A percentile compares a stretch with the other conserved stretches of the same genome.
phyloP scores from a whole-genome alignment of 2,797 vertebrate species.

The Syngnathus rostellatus region DNA sequence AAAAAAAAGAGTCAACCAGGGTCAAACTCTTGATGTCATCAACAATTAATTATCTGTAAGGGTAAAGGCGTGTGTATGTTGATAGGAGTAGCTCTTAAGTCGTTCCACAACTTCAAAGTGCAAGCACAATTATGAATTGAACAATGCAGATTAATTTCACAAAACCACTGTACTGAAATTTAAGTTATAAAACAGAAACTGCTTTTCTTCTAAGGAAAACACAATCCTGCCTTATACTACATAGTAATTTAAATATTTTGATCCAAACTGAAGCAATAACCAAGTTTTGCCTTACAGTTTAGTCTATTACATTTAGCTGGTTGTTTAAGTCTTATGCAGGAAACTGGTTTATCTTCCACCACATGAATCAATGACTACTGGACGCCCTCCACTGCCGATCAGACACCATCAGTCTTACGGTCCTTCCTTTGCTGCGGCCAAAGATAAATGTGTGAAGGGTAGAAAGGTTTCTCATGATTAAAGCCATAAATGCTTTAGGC shows the following conservation, averaged over 20 bases:
- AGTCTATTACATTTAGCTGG: not conserved
- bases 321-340: slow-evolving; percentile 40
- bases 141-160: not conserved
- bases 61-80: not conserved
- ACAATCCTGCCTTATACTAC: not conserved
- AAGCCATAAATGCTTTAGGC: slow-evolving; percentile 49
- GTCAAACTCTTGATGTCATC: too few species aligned
- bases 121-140: not conserved
- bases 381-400: slow-evolving; percentile 28
- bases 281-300: slow-evolving; percentile 23
- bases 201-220: not conserved
- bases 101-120: not conserved
- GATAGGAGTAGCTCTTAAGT: not conserved
- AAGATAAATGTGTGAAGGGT: slow-evolving; percentile 57
- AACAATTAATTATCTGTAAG: too few species aligned
- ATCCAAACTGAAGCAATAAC: slow-evolving; percentile 25
- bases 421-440: slow-evolving; percentile 36
- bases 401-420: slow-evolving; percentile 56
- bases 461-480: slow-evolving; percentile 52
- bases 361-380: slow-evolving; percentile 53
- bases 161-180: not conserved
- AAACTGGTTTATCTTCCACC: slow-evolving; percentile 45
- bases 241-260: not conserved
- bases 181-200: not conserved
- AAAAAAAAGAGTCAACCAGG: too few species aligned